Percentiles rank a stretch among this genome's conserved stretches.
phyloP scores from a whole-genome alignment of 2,888 invertebrate species.

The Lutraria lutraria region DNA sequence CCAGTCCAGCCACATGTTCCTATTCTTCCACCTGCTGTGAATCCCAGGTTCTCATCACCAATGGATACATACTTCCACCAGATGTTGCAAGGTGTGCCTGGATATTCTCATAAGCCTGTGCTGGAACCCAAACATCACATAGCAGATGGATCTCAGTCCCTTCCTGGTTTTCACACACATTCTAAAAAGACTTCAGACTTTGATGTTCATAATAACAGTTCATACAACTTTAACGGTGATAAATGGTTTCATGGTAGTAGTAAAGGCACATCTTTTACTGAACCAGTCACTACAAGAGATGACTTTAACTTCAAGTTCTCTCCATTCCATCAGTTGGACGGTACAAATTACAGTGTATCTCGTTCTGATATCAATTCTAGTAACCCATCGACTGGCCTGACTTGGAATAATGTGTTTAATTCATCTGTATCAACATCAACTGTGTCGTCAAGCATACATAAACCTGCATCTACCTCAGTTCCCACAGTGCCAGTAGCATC shows the following conservation, averaged over 20 bases:
- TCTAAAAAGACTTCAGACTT: background rate
- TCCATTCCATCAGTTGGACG: background rate
- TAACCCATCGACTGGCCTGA: constrained; percentile 30
- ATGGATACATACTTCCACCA: constrained; percentile 43
- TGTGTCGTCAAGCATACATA: constrained; percentile 11
- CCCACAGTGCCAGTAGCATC: constrained; percentile 23
- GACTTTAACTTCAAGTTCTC: background rate
- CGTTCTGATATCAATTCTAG: background rate
- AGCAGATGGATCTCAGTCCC: background rate
- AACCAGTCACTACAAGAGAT: background rate
- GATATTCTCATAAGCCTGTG: constrained; percentile 12
- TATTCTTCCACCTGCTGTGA: background rate
- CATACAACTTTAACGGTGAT: background rate
- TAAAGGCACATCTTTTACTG: background rate
- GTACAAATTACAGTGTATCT: background rate
- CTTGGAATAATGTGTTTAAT: constrained; percentile 41
- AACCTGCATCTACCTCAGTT: constrained; percentile 41
- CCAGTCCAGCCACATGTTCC: constrained; percentile 25
- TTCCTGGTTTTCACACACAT: constrained; percentile 23
- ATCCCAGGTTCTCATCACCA: constrained; percentile 20
- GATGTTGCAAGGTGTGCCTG: constrained; percentile 29
- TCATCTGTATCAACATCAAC: constrained; percentile 28
- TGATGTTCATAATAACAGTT: background rate
- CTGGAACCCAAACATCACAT: constrained; percentile 19
- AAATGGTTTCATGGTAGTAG: background rate